A percentile compares a stretch with the other conserved stretches of the same genome.
phyloP scores from a whole-genome alignment of 1,140 invertebrate genomes.

The Eumeta japonica region DNA sequence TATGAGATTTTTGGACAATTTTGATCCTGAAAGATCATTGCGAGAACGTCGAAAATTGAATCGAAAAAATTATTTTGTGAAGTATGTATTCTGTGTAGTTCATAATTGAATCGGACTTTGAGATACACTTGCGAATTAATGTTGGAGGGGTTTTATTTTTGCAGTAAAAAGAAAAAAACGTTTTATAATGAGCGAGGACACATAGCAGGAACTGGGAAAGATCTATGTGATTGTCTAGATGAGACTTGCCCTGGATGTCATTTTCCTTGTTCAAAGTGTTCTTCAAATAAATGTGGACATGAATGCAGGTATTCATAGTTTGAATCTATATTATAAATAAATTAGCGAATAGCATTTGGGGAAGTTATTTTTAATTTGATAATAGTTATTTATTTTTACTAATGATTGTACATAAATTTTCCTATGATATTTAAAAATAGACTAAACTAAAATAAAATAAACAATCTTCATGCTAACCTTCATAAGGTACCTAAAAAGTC shows the following conservation, averaged over 20 bases:
- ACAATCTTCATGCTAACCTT: no score
- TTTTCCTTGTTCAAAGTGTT: slow-evolving; percentile 75
- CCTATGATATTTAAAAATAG: no score
- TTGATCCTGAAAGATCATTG: slow-evolving; percentile 41
- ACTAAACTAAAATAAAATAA: no score
- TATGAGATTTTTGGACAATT: slow-evolving; percentile 40
- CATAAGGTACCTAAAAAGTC: no score
- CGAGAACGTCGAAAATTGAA: slow-evolving; percentile 42
- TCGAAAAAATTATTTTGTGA: slow-evolving; percentile 44
- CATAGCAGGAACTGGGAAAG: slow-evolving; percentile 56
- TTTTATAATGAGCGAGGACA: slow-evolving; percentile 45
- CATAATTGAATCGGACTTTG: no score
- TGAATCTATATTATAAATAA: slow-evolving; percentile 4
- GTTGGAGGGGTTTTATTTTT: no score
- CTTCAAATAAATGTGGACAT: slow-evolving; percentile 49
- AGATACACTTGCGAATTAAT: no score
- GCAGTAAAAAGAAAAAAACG: slow-evolving; percentile 34
- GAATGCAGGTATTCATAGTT: slow-evolving; percentile 43
- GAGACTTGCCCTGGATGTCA: slow-evolving; percentile 74
- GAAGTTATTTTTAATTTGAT: no score
- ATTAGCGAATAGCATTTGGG: not conserved
- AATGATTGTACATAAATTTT: not conserved
- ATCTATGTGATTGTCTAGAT: slow-evolving; percentile 79
- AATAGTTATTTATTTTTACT: slow-evolving; percentile 3
- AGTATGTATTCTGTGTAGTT: no score